Evolutionary conservation across 2,113 vertebrate genomes (phyloP).

Genomic region (Gambusia holbrooki): DNA sequence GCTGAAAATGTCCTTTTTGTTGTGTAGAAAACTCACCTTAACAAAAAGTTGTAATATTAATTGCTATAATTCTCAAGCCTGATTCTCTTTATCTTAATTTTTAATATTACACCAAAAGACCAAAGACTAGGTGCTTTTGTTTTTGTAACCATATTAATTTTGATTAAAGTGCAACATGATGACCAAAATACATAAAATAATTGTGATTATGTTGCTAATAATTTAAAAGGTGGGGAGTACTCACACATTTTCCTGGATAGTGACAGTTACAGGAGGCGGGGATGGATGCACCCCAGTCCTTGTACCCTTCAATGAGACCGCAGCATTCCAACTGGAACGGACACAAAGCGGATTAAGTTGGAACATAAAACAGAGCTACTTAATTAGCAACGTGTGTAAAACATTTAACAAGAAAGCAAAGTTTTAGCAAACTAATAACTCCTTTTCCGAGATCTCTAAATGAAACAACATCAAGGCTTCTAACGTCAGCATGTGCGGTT

Average conservation of each 20-base stretch:
- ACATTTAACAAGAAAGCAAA: too few relatives aligned
- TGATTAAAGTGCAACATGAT: neutral
- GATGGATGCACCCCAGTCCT: constrained; percentile 74
- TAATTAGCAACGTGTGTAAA: too few relatives aligned
- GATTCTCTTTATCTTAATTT: too few relatives aligned
- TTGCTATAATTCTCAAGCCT: too few relatives aligned
- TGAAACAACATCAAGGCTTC: neutral
- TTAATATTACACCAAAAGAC: too few relatives aligned
- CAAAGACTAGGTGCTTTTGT: neutral
- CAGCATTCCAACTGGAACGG: constrained; percentile 71
- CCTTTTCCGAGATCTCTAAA: neutral
- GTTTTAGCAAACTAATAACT: neutral
- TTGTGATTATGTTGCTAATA: neutral
- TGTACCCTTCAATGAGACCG: constrained; percentile 73
- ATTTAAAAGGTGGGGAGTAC: constrained; percentile 16
- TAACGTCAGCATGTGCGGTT: neutral
- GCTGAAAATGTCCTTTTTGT: too few relatives aligned
- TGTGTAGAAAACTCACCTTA: too few relatives aligned
- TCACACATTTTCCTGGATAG: constrained; percentile 73
- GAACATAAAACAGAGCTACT: neutral
- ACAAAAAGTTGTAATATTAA: too few relatives aligned
- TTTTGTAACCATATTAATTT: neutral
- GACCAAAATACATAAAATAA: neutral
- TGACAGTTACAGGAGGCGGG: constrained; percentile 74
- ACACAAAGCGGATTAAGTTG: constrained; percentile 2